Base-by-base conservation (phyloP, 2,888 invertebrate species). In the Scaeva pyrastri region DNA sequence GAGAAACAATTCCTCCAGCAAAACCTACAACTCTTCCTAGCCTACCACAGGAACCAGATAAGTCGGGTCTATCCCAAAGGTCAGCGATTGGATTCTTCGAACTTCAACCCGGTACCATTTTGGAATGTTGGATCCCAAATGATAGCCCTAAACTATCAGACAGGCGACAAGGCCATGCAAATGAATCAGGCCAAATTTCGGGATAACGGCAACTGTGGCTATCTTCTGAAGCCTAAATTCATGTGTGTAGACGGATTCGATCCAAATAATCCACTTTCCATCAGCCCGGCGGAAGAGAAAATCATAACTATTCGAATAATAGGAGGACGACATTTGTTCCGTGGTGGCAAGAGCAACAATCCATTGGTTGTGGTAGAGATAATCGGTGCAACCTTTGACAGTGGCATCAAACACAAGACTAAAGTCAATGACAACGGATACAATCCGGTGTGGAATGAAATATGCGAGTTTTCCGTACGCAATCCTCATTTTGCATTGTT, bases 101-200 rank as follows among this genome's bases (percentile, higher is more conserved):
- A 99, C 93, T 99, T 98, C 92, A 97, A 97, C 93, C 99, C 99
- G 0, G 94, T 97, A 7, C 95, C 97, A 1, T 96, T 98, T 93
- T 99, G 99, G 99, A 98, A 98, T 92, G 95, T 95, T 12, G 99
- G 98, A 1, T 97, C 97, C 60, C 99, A 99, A 93, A 97, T 99
- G 98, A 97, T 98, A 0, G 99, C 99, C 0, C 93, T 99, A 4
- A 99, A 99, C 93, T 99, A 98, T 92, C 99, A 99, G 93, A 99
- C 99, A 0, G 94, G 95, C 84, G 99, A 99, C 91, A 97, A 97
- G 90, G 94, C 97, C 12, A 99, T 99, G 98, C 99, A 99, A 92
- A 91, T 99, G 11, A 99, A 99, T 93, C 96, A 97, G 91, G 98
- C 97, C 0, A 97, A 97, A 91, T 99, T 99, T 91, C 94, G 96